phyloP scores from a whole-genome alignment of 2,113 vertebrate genomes.

The Phalacrocorax pelagicus region DNA sequence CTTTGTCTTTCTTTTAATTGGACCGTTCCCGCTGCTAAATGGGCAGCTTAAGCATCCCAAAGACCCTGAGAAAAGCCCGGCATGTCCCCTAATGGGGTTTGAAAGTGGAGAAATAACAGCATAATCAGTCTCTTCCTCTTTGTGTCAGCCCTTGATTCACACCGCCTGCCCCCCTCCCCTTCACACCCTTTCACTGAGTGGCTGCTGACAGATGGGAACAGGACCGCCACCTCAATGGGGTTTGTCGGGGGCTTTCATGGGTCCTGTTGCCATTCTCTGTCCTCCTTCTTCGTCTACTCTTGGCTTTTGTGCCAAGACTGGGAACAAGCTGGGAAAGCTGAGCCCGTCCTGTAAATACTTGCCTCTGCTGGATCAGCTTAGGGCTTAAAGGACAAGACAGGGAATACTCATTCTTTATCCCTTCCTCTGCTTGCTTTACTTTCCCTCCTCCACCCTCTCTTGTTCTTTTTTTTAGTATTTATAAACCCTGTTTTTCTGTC shows the following conservation, averaged over 20 bases:
- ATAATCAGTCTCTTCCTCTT: constrained; percentile 82
- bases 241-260: constrained; percentile 82
- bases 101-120: constrained; percentile 81
- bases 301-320: constrained; percentile 74
- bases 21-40: constrained; percentile 80
- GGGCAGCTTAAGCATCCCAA: constrained; percentile 81
- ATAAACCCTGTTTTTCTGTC: neutral
- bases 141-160: constrained; percentile 36
- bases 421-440: neutral
- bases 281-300: neutral
- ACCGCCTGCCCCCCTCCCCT: constrained; percentile 60
- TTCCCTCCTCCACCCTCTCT: neutral
- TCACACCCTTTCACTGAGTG: constrained; percentile 76
- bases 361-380: neutral
- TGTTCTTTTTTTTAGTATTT: neutral
- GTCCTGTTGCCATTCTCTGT: constrained; percentile 64
- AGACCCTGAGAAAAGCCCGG: constrained; percentile 72
- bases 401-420: neutral
- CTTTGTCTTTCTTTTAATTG: constrained; percentile 71
- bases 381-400: neutral
- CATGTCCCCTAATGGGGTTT: constrained; percentile 72
- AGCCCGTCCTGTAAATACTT: constrained; percentile 69
- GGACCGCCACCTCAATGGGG: constrained; percentile 79
- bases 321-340: constrained; percentile 82
- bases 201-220: constrained; percentile 87